phyloP scores from a whole-genome alignment of 1,140 invertebrate genomes.

The Lutraria rhynchaena region DNA sequence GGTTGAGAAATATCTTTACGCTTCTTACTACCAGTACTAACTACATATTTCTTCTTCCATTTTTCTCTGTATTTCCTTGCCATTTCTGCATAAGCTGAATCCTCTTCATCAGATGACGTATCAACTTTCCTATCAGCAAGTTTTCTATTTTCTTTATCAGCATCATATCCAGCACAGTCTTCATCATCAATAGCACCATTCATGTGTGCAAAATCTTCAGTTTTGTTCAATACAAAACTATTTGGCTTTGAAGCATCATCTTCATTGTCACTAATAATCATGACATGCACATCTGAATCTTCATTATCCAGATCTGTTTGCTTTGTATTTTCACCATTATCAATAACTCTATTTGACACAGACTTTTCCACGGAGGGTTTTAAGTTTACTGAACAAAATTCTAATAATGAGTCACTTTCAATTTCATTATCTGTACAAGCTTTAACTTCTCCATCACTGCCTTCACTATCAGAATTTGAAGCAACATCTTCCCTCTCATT shows the following conservation, averaged over 20 bases:
- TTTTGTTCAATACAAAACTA: neutral
- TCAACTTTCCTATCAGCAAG: neutral
- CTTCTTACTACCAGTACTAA: conserved; percentile 52
- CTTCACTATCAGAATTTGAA: neutral
- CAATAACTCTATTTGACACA: neutral
- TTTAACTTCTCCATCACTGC: neutral
- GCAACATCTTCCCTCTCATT: neutral
- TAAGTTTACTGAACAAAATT: no score
- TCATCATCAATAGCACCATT: neutral
- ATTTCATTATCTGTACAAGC: conserved; percentile 1
- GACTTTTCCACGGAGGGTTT: neutral
- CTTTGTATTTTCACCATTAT: neutral
- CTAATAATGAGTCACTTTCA: neutral
- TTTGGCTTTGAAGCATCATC: neutral
- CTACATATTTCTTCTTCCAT: conserved; percentile 42
- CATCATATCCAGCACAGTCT: neutral
- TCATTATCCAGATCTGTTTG: neutral
- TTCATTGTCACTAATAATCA: neutral
- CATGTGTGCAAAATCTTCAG: neutral
- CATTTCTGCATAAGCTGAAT: conserved; percentile 33
- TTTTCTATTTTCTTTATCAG: neutral
- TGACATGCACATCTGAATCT: neutral
- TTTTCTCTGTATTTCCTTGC: conserved; percentile 51
- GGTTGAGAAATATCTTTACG: neutral
- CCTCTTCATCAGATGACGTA: conserved; percentile 40